These are phyloP conservation scores for Mormyrus hasselquistii DNA, from an alignment of 2,797 vertebrate species.

Conservation along the genomic window DNA sequence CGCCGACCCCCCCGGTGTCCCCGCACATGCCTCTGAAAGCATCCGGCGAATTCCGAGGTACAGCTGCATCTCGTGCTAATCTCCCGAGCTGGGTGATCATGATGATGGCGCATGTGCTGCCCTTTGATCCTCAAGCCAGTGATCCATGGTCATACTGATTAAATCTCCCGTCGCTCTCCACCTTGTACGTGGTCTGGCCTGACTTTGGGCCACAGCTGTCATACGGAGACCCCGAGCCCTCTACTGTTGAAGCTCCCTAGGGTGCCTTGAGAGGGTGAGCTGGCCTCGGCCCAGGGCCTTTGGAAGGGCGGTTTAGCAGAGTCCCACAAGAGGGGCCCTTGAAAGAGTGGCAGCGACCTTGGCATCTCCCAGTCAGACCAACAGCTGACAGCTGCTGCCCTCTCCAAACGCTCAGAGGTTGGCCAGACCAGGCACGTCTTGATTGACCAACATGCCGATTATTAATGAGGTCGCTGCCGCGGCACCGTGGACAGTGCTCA, in stretches of 20 bases:
- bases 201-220: not conserved
- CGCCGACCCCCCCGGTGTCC: too few relatives aligned
- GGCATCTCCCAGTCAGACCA: not conserved
- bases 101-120: not conserved
- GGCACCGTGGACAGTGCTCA: not conserved
- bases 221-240: not conserved
- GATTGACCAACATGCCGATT: not conserved
- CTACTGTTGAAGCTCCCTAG: not conserved
- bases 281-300: not conserved
- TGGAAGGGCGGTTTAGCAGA: not conserved
- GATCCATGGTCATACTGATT: not conserved
- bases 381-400: not conserved
- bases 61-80: not conserved
- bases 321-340: slow-evolving; percentile 30
- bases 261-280: not conserved
- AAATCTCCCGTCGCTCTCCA: not conserved
- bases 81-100: not conserved
- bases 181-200: not conserved
- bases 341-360: slow-evolving; percentile 25
- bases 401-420: not conserved
- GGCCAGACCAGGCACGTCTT: not conserved
- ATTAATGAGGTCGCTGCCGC: not conserved
- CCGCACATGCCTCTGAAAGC: not conserved
- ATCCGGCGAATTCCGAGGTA: not conserved
- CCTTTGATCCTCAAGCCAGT: not conserved